Evolutionary conservation across 2,888 invertebrate species (phyloP), one percentile per base, ranked within the genome.

Genomic region (Alentia gelatinosa): DNA sequence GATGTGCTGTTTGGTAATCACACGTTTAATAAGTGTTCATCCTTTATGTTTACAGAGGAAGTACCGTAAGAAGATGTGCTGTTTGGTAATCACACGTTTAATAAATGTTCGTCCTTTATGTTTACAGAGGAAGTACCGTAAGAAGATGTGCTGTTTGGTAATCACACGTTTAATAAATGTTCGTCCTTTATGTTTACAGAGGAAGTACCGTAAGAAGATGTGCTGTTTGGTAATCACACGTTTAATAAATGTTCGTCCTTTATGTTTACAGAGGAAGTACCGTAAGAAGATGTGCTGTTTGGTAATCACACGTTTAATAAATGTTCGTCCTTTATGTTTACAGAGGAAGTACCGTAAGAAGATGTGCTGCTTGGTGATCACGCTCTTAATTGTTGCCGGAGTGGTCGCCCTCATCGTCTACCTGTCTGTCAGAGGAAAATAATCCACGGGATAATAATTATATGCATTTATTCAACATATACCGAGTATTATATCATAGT

Each of bases 271-370:
- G 95, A 95, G 93, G 93, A 95, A 94, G 90, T 94, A 95, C 12
- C 91, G 95, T 50, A 95, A 95, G 94, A 95, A 95, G 94, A 93
- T 95, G 93, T 95, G 95, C 90, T 94, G 94, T 75, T 91, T 95
- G 37, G 91, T 95, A n/a, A n/a, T n/a, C n/a, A n/a, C n/a, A n/a
- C n/a, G n/a, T 26, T 89, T 89, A 3, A n/a, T 42, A n/a, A n/a
- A 33, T 47, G 63, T 35, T 86, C 9, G 9, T 42, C 19, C 30
- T 86, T 86, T 47, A 35, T 89, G 89, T 89, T 56, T 93, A 90
- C 94, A 95, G 95, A 95, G 93, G 93, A 95, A 94, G 90, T 94
- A 95, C 12, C 91, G 95, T 50, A 95, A 95, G 94, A 95, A 95
- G 94, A 93, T 95, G 93, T 95, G 95, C 90, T 94, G 94, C 79